Conservation (phyloP, 2,888 invertebrate genomes). For the Baccha elongata region DNA sequence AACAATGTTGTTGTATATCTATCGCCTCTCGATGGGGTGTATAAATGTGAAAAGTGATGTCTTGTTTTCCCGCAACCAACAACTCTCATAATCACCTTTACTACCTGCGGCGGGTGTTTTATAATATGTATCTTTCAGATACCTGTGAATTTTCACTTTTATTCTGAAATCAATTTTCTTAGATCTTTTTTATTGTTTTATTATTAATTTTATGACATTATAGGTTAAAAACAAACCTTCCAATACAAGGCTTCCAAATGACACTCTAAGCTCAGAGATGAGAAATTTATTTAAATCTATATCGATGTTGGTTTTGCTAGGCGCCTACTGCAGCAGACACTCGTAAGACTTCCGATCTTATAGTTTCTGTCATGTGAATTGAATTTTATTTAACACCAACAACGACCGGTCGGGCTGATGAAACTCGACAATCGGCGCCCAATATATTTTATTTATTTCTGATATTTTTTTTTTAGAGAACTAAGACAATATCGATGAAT, state of each 20-base stretch:
- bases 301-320: too few relatives aligned
- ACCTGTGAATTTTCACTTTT: slow-evolving; percentile 59
- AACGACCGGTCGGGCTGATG: background rate
- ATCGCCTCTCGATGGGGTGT: slow-evolving; percentile 58
- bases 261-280: slow-evolving; percentile 29
- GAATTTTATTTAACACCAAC: slow-evolving; percentile 64
- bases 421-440: background rate
- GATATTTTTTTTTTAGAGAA: too few relatives aligned
- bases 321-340: slow-evolving; percentile 36
- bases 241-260: background rate
- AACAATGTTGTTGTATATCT: slow-evolving; percentile 38
- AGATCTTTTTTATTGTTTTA: slow-evolving; percentile 8
- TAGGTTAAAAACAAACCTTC: background rate
- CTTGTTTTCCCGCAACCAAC: slow-evolving; percentile 41
- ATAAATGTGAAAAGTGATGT: slow-evolving; percentile 34
- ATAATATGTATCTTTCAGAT: background rate
- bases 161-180: slow-evolving; percentile 37
- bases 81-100: slow-evolving; percentile 62
- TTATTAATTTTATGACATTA: slow-evolving; percentile 46
- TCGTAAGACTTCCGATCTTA: slow-evolving; percentile 59
- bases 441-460: slow-evolving; percentile 12
- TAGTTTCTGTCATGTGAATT: slow-evolving; percentile 50
- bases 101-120: slow-evolving; percentile 51
- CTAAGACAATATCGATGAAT: slow-evolving; percentile 43
- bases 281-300: slow-evolving; percentile 46